Evolutionary conservation across 2,888 invertebrate genomes (phyloP), one percentile per base, ranked within the genome.

Genomic region (Lasioglossum pauxillum): DNA sequence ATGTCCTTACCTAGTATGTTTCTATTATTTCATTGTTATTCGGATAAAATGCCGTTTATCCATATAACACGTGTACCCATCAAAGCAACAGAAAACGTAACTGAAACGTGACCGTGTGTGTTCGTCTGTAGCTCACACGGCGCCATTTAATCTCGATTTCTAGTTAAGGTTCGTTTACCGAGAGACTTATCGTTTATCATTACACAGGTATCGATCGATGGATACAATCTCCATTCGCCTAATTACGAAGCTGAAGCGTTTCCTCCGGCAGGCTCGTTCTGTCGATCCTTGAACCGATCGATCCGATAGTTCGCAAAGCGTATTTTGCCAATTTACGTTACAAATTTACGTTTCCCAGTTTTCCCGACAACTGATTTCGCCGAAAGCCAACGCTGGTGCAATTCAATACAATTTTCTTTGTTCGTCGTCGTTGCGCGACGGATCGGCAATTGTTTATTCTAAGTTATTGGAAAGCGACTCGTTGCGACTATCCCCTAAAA

Each of bases 21-120:
- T 94, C 94, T 94, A 94, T 94, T 94, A 94, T 94, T 94, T 94
- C 94, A 94, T 93, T 89, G 93, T 94, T 94, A 94, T 92, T 92
- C 80, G 92, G 94, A 94, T 91, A 93, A 57, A 64, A 92, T 90
- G 89, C 79, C 88, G 90, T 85, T 91, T 91, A 93, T 94, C 94
- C 93, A 90, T 90, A 92, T 93, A 94, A 94, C 84, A 84, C 93
- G 86, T 88, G 83, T 92, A 93, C 89, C 82, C 82, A 87, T 87
- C 74, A 85, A 93, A 93, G 86, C 78, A 80, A 91, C 87, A 82
- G 23, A 78, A 88, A 84, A 78, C 78, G 38, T 14, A 83, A 87
- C 75, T 23, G 31, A 82, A 86, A 76, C 60, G 78, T 78, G 75
- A 35, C 69, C 38, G 57, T 60, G 31, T 41, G 46, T 41, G 38